These are phyloP conservation scores for Syngnathus acus DNA, from an alignment of 2,797 vertebrate species.

Conservation along the genomic window DNA sequence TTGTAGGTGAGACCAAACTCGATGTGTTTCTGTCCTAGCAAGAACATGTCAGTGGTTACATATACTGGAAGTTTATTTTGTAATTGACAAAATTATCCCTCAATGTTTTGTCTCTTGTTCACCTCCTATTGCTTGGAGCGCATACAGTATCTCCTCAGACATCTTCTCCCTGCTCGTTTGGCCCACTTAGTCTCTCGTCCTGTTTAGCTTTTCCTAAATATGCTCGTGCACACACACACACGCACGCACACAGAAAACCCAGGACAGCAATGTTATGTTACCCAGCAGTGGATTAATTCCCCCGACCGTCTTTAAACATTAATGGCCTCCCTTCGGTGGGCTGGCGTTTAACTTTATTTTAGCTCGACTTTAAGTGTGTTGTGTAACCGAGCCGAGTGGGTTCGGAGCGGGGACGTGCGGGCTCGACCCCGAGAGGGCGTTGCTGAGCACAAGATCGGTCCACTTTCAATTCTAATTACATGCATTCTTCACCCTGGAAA, in stretches of 20 bases:
- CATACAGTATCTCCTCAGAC: constrained; percentile 4
- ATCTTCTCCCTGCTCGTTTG: constrained; percentile 5
- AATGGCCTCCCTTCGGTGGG: constrained; percentile 53
- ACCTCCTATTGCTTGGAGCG: background rate
- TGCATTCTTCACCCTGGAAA: constrained; percentile 28
- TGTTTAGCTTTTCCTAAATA: constrained; percentile 1
- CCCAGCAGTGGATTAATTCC: constrained; percentile 41
- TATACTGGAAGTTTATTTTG: background rate
- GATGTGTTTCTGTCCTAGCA: background rate
- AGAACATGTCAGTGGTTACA: background rate
- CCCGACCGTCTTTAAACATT: constrained; percentile 47
- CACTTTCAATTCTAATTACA: constrained; percentile 42
- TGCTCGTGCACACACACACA: background rate
- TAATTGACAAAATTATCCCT: background rate
- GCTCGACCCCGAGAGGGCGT: constrained; percentile 30
- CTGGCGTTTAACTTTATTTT: constrained; percentile 56
- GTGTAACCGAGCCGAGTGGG: constrained; percentile 42
- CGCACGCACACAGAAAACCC: background rate
- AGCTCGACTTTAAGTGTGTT: constrained; percentile 51
- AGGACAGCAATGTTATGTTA: constrained; percentile 21
- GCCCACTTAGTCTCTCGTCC: background rate
- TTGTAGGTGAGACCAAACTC: background rate
- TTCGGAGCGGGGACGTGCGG: constrained; percentile 23
- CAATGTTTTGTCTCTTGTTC: background rate
- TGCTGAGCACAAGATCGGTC: constrained; percentile 41